Evolutionary conservation across 2,113 vertebrate genomes (phyloP).

Genomic region (Pygoscelis adeliae): DNA sequence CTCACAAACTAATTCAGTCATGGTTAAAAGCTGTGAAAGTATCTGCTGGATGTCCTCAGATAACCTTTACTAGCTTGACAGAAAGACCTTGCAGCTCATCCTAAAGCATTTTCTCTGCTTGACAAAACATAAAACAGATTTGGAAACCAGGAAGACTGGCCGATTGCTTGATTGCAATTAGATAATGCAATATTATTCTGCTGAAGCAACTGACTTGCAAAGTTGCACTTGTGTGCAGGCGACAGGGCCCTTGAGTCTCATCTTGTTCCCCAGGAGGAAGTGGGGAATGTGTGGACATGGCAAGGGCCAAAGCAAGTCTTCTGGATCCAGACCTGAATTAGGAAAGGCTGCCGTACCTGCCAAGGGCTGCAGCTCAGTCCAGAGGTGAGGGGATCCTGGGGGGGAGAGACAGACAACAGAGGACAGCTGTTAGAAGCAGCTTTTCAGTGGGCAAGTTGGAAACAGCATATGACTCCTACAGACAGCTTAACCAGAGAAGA

Average conservation of each 20-base stretch:
- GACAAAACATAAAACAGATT: neutral
- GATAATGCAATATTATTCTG: neutral
- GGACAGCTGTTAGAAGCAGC: neutral
- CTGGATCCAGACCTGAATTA: neutral
- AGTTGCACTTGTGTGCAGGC: neutral
- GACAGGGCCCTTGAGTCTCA: neutral
- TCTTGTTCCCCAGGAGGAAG: neutral
- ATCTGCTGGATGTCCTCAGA: neutral
- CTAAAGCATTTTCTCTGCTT: neutral
- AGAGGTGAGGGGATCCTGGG: neutral
- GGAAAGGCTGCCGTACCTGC: accelerated
- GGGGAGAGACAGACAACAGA: neutral
- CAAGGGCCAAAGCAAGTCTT: neutral
- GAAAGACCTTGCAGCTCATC: neutral
- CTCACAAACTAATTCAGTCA: neutral
- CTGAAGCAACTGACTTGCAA: neutral
- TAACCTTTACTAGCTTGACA: neutral
- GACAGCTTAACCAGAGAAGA: neutral
- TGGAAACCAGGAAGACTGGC: neutral
- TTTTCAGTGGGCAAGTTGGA: neutral
- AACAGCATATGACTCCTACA: neutral
- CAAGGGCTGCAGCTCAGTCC: neutral
- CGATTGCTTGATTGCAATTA: conserved; percentile 4
- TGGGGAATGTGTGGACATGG: accelerated
- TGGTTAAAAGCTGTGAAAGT: neutral